Evolutionary conservation across 2,797 vertebrate genomes (phyloP).

Genomic region (Rhodeus uyekii): DNA sequence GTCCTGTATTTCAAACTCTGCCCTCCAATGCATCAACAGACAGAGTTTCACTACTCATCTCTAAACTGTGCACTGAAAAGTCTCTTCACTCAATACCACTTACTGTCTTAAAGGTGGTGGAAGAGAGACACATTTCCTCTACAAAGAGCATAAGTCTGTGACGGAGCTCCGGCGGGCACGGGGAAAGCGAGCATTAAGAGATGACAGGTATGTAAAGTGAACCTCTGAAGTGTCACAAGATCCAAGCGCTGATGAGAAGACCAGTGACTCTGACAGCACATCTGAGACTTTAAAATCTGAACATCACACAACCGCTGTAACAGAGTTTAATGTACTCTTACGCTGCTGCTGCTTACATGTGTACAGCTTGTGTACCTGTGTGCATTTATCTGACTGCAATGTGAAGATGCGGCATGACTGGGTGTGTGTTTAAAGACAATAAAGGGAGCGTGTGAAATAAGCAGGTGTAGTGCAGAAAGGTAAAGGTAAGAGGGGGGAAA

Average conservation of each 20-base stretch:
- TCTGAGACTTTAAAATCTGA: constrained; percentile 77
- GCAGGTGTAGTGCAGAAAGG: background rate
- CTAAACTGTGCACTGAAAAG: constrained; percentile 69
- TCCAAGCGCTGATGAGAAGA: constrained; percentile 73
- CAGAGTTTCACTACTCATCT: constrained; percentile 58
- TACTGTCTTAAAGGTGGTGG: constrained; percentile 79
- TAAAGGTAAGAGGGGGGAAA: constrained; percentile 9
- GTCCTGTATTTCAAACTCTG: constrained; percentile 56
- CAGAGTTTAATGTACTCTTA: constrained; percentile 52
- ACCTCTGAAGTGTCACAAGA: constrained; percentile 81
- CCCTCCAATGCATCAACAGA: constrained; percentile 61
- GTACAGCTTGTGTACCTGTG: constrained; percentile 10
- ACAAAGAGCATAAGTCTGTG: constrained; percentile 81
- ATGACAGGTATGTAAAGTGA: constrained; percentile 75
- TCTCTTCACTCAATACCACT: constrained; percentile 74
- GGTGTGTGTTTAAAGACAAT: constrained; percentile 44
- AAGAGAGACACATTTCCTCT: constrained; percentile 76
- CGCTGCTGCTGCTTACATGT: constrained; percentile 46
- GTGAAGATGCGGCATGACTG: constrained; percentile 46
- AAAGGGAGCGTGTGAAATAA: constrained; percentile 43
- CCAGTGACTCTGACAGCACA: constrained; percentile 71
- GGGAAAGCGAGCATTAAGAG: constrained; percentile 70
- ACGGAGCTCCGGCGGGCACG: constrained; percentile 27
- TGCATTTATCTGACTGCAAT: constrained; percentile 33
- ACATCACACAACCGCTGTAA: constrained; percentile 63